Conservation (phyloP, 2,888 invertebrate species). For the Aspidapion aeneum region DNA sequence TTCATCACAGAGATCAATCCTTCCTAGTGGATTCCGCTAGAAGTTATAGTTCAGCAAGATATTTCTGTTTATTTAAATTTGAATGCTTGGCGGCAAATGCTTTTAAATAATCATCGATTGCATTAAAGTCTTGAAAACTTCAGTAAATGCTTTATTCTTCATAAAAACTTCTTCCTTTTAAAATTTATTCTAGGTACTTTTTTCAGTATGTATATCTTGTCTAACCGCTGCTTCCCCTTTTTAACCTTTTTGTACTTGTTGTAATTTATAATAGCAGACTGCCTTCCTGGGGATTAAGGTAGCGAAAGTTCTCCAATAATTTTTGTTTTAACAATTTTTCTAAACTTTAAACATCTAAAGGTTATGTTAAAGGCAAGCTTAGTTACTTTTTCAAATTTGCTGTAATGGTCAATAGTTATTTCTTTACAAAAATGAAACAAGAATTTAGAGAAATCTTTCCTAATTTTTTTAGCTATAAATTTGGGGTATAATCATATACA, state of each 20-base stretch:
- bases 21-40: no score
- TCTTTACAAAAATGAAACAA: slow-evolving; percentile 63
- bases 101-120: slow-evolving; percentile 8
- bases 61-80: neutral
- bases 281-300: slow-evolving; percentile 52
- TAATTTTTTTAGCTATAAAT: slow-evolving; percentile 39
- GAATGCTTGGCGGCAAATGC: neutral
- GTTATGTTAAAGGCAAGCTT: slow-evolving; percentile 46
- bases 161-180: slow-evolving; percentile 67
- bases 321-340: slow-evolving; percentile 52
- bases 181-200: slow-evolving; percentile 49
- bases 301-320: slow-evolving; percentile 54
- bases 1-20: no score
- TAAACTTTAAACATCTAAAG: slow-evolving; percentile 49
- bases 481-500: slow-evolving; percentile 37
- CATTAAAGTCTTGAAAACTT: slow-evolving; percentile 54
- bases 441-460: slow-evolving; percentile 55
- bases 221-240: slow-evolving; percentile 69
- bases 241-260: slow-evolving; percentile 59
- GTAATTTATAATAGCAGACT: slow-evolving; percentile 59
- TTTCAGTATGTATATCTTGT: slow-evolving; percentile 57
- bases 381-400: slow-evolving; percentile 46
- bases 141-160: slow-evolving; percentile 58
- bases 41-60: no score
- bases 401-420: slow-evolving; percentile 52